phyloP scores from a whole-genome alignment of 2,113 vertebrate genomes.

The Phylloscopus whistleri region DNA sequence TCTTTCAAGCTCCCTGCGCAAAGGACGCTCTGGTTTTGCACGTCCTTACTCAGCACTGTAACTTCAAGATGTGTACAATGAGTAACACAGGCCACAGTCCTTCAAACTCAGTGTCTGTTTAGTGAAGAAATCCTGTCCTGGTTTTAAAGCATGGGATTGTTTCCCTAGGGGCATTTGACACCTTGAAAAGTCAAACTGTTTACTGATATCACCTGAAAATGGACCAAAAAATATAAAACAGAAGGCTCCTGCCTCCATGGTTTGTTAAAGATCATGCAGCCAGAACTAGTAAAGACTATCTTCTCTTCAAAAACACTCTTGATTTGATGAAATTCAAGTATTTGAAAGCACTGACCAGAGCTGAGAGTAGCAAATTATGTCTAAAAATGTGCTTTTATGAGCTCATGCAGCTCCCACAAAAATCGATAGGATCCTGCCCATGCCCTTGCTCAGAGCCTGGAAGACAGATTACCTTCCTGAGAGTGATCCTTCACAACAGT shows the following conservation, averaged over 20 bases:
- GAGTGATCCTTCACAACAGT: not conserved
- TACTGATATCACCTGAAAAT: not conserved
- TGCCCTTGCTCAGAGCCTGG: not conserved
- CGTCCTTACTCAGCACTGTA: not conserved
- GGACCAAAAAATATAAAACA: not conserved
- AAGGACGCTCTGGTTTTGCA: not conserved
- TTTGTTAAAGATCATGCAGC: not conserved
- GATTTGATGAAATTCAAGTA: not conserved
- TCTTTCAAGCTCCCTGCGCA: not conserved
- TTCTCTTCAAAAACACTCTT: not conserved
- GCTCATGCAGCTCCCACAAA: not conserved
- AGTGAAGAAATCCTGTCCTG: not conserved
- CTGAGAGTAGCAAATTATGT: not conserved
- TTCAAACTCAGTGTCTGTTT: not conserved
- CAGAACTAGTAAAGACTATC: not conserved
- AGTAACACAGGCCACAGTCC: not conserved
- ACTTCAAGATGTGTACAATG: not conserved
- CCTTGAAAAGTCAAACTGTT: not conserved
- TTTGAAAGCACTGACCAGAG: not conserved
- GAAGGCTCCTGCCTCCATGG: accelerated
- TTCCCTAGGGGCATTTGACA: not conserved
- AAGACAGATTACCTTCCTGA: not conserved
- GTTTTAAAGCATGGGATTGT: not conserved
- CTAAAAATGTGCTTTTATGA: not conserved
- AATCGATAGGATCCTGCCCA: not conserved